These are phyloP conservation scores for Drosophila neonasuta DNA, from an alignment of 2,888 invertebrate species.

Conservation along the genomic window DNA sequence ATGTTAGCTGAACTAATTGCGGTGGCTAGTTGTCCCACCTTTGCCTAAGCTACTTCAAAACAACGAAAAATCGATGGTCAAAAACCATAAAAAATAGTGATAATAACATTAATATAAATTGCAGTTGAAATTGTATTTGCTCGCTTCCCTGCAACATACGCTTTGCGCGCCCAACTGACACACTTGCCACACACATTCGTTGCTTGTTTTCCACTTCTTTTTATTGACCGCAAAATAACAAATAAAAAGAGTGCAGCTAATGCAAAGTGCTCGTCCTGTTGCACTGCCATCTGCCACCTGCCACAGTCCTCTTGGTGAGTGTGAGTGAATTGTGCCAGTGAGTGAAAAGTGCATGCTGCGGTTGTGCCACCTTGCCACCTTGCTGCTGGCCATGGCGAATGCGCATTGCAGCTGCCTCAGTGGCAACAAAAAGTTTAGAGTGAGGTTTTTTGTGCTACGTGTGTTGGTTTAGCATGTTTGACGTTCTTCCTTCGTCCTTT, in stretches of 20 bases:
- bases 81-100: neutral
- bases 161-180: constrained; percentile 38
- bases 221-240: constrained; percentile 28
- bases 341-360: constrained; percentile 48
- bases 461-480: constrained; percentile 3
- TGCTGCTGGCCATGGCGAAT: constrained; percentile 36
- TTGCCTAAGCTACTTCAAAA: too few species aligned
- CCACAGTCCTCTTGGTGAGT: constrained; percentile 25
- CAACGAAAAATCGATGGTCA: neutral
- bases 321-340: constrained; percentile 37
- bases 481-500: neutral
- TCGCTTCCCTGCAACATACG: neutral
- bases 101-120: constrained; percentile 17
- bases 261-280: constrained; percentile 44
- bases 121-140: neutral
- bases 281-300: constrained; percentile 30
- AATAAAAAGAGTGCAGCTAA: constrained; percentile 7
- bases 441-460: constrained; percentile 9
- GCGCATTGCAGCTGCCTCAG: constrained; percentile 43
- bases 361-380: constrained; percentile 1
- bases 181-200: constrained; percentile 25
- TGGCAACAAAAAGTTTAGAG: neutral
- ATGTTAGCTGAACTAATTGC: neutral
- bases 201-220: constrained; percentile 22
- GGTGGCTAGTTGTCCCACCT: neutral